Base-by-base conservation (phyloP, 2,797 vertebrate genomes). In the Gallinago solitaria region DNA sequence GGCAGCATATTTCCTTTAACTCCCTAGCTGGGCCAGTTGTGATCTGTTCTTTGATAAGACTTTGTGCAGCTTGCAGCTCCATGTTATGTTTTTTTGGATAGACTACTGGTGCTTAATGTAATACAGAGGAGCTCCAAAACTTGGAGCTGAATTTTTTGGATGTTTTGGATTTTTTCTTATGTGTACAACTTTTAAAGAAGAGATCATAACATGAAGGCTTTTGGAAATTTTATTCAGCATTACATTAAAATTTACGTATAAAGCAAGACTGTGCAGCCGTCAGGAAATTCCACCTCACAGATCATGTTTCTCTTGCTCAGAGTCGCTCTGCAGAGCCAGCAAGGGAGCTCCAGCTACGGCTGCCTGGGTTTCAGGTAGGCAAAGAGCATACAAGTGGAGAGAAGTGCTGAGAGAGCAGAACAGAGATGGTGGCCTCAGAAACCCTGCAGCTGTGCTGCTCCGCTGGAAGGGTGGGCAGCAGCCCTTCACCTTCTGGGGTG, bases 381-480 rank as follows among this genome's bases (percentile, higher is more conserved):
- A 33, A 50, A 20, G 33, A 45, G 9, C 0, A 2, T 54, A n/a
- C 21, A 59, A 86, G 39, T 2, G 2, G 27, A 37, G 4, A 9
- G 9, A 25, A 17, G 5, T 1, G 7, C 6, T 5, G 61, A 16
- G 35, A 59, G 73, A 41, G 51, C 45, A 75, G 65, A 41, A 35
- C 0, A 1, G 56, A 69, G 21, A 35, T 47, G 63, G 15, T 54
- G 57, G 56, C 50, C 56, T 12, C 61, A 23, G 73, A 37, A 75
- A 11, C 9, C 20, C 41, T 53, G 28, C 11, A 61, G 5, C 25
- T 19, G 41, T 5, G 53, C n/a, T 35, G n/a, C 33, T 16, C 33
- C 0, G 4, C 12, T 1, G 6, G 21, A 32, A 45, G 53, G 12
- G 11, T 1, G 0, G 53, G 39, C 0, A 2, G 59, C 47, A 37